Conservation (phyloP, 2,888 invertebrate species). For the Orthosia gothica region DNA sequence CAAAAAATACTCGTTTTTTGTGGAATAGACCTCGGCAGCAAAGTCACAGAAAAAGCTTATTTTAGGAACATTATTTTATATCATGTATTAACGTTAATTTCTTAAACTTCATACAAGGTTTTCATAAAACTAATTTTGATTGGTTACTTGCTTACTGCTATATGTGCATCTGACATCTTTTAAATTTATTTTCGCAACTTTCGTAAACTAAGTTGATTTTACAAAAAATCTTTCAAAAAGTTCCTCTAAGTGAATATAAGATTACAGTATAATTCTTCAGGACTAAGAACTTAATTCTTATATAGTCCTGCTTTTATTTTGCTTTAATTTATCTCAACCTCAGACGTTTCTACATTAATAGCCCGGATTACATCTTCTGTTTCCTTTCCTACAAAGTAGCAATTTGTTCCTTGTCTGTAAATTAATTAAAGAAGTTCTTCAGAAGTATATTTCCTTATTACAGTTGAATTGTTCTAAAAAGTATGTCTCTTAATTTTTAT, state of each 20-base stretch:
- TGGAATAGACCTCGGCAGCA: no score
- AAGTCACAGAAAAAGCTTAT: no score
- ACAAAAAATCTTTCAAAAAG: background rate
- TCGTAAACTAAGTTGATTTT: background rate
- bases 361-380: background rate
- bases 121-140: background rate
- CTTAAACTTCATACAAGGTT: no score
- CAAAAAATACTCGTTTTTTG: no score
- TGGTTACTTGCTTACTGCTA: background rate
- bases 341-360: slow-evolving; percentile 2
- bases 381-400: slow-evolving; percentile 11
- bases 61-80: no score
- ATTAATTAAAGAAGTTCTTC: slow-evolving; percentile 1
- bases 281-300: background rate
- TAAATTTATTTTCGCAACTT: no score
- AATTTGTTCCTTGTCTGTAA: background rate
- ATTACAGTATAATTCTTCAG: slow-evolving; percentile 3
- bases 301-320: background rate
- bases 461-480: background rate
- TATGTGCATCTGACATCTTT: background rate
- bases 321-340: slow-evolving; percentile 23
- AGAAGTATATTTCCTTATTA: background rate
- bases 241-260: background rate
- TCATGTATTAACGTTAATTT: no score
- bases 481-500: no score